Base-by-base conservation (phyloP, 2,797 vertebrate species). In the Nyctalus aviator region DNA sequence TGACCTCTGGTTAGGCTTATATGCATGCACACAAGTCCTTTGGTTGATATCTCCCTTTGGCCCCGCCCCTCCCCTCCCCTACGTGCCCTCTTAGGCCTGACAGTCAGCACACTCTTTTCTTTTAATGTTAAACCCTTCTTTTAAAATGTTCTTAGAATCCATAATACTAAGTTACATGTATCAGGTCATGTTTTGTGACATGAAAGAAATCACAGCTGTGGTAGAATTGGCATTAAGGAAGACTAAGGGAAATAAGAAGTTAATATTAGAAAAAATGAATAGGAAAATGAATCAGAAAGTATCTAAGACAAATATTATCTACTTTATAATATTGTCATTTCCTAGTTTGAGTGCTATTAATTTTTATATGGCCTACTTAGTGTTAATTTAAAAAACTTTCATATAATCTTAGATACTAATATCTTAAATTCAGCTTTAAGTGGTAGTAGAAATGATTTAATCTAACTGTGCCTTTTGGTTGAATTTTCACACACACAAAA, bases 251-350 rank as follows among this genome's bases (percentile, higher is more conserved):
- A 66, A 84, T 76, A 44, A 46, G 35, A 84, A 76, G 35, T 66
- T 75, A 84, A 44, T 68, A 91, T 32, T 86, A 10, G 32, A 86
- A 23, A 72, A 72, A 64, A 14, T 72, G 11, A 86, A 62, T 41
- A 41, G 4, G n/a, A 79, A 77, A 72, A n/a, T 10, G 79, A 72
- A 78, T 79, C 27, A 25, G 62, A 87, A 92, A 62, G 6, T 35
- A 85, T 32, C 25, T 48, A 66, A 86, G 53, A 79, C 20, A 92
- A 81, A 81, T 37, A 92, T 71, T 71, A 68, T 68, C 50, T 79
- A n/a, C 64, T 71, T 78, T 21, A 86, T 86, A 86, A 32, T 86
- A 59, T 71, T 59, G 48, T 78, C 62, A 62, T 50, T 86, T 44
- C 79, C 32, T 41, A 4, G 10, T 81, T 71, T 59, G 64, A 87